Evolutionary conservation across 2,888 invertebrate species (phyloP).

Genomic region (Brachycybe producta): DNA sequence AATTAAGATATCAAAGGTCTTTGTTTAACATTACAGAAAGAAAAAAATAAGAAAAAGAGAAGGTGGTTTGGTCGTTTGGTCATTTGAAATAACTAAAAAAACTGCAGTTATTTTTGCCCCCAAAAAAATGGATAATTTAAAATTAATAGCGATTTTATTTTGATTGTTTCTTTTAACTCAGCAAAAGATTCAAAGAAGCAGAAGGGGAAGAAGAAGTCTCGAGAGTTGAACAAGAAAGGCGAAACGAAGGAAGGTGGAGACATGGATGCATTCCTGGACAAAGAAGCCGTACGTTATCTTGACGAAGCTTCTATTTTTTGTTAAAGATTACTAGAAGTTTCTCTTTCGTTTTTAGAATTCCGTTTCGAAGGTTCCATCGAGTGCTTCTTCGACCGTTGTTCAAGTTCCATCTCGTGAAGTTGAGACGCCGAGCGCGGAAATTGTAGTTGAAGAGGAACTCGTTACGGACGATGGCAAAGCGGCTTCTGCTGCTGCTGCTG

Average conservation of each 20-base stretch:
- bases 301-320: background rate
- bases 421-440: background rate
- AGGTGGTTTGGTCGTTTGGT: no score
- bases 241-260: constrained; percentile 23
- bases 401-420: background rate
- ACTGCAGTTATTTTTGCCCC: no score
- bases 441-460: background rate
- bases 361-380: background rate
- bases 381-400: background rate
- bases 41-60: no score
- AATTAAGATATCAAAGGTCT: no score
- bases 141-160: no score
- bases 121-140: no score
- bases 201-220: constrained; percentile 20
- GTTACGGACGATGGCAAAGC: background rate
- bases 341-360: background rate
- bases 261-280: constrained; percentile 22
- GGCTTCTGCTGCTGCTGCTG: background rate
- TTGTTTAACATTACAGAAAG: no score
- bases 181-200: constrained; percentile 18
- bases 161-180: no score
- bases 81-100: no score
- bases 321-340: background rate
- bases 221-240: constrained; percentile 20
- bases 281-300: constrained; percentile 17